Conservation (phyloP, 2,113 vertebrate species). For the Origma solitaria region DNA sequence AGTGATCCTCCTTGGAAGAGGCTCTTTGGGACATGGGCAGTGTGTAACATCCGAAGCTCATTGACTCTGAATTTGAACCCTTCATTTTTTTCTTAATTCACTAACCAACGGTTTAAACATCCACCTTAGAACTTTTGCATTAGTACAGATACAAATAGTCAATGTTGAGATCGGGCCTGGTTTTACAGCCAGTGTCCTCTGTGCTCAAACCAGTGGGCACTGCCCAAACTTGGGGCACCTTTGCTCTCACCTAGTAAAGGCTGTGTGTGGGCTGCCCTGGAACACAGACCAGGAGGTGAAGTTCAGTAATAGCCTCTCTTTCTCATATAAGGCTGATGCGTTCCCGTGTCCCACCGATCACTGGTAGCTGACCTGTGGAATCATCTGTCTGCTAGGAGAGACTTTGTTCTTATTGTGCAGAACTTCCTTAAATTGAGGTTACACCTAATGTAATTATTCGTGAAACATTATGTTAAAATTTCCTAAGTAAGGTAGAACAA, state of each 20-base stretch:
- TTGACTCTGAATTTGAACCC: neutral
- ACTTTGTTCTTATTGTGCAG: constrained; percentile 8
- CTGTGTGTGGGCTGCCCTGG: neutral
- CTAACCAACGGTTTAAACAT: neutral
- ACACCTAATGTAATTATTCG: constrained; percentile 7
- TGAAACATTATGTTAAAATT: neutral
- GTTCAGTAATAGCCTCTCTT: neutral
- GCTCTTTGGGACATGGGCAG: fast-evolving
- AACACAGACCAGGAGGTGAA: neutral
- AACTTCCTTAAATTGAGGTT: constrained; percentile 20
- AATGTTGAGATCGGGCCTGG: neutral
- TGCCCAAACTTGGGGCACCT: neutral
- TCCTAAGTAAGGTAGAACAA: constrained; percentile 55
- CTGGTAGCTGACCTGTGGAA: neutral
- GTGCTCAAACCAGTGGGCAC: neutral
- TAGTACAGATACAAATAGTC: neutral
- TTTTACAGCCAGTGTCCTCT: neutral
- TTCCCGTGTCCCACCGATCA: neutral
- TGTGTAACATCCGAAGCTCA: neutral
- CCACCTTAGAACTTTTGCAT: neutral
- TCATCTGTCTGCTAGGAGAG: neutral
- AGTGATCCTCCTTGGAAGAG: neutral
- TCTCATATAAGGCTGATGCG: neutral
- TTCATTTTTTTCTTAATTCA: neutral
- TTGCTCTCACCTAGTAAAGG: neutral